A percentile compares a stretch with the other conserved stretches of the same genome.
phyloP scores from a whole-genome alignment of 1,140 invertebrate genomes.

The Pissodes strobi region DNA sequence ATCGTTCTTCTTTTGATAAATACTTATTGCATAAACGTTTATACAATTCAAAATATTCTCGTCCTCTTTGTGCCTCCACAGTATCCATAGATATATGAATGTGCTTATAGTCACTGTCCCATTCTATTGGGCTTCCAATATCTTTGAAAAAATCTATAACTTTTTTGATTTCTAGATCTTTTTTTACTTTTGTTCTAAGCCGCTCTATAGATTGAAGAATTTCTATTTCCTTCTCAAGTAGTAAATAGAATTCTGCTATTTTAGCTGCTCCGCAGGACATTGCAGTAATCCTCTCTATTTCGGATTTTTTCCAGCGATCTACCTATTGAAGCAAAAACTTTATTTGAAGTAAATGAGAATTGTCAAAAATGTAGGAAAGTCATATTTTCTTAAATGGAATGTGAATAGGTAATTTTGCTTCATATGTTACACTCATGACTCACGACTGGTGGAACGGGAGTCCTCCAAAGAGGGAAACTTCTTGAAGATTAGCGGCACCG shows the following conservation, averaged over 20 bases:
- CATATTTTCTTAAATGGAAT: too few species aligned
- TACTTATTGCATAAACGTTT: constrained; percentile 59
- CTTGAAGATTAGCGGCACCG: too few species aligned
- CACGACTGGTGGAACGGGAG: too few species aligned
- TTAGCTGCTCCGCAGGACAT: constrained; percentile 63
- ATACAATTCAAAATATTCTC: constrained; percentile 64
- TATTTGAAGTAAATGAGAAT: too few species aligned
- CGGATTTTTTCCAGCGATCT: constrained; percentile 66
- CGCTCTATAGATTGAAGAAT: constrained; percentile 65
- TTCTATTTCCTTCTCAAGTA: constrained; percentile 68
- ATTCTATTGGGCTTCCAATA: constrained; percentile 65
- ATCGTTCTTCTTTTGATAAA: constrained; percentile 59
- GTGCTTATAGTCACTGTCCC: constrained; percentile 63
- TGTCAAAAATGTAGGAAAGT: too few species aligned
- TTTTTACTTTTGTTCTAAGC: constrained; percentile 61
- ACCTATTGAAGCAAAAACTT: constrained; percentile 50
- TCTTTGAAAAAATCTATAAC: constrained; percentile 64
- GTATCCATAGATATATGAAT: constrained; percentile 67
- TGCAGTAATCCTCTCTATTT: constrained; percentile 62
- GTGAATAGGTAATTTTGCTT: too few species aligned
- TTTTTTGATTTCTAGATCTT: constrained; percentile 60
- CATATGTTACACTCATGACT: too few species aligned
- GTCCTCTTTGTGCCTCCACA: constrained; percentile 67
- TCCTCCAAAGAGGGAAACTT: too few species aligned
- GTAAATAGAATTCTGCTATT: constrained; percentile 63